Base-by-base conservation (phyloP, 2,888 invertebrate species). In the Gymnocheta viridis region DNA sequence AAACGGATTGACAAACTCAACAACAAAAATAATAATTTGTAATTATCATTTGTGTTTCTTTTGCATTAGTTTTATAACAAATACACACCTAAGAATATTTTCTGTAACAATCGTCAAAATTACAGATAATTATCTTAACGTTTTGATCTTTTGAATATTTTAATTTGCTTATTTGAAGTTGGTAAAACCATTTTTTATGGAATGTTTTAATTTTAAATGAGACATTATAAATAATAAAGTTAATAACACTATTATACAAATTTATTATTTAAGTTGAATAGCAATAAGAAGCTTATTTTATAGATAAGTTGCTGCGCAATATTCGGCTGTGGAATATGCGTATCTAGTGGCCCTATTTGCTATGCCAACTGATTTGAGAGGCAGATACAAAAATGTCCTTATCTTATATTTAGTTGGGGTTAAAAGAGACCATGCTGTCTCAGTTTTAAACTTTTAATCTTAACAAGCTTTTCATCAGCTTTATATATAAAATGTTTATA, bases 1-100 rank as follows among this genome's bases (percentile, higher is more conserved):
- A 83, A 85, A 82, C 69, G 77, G 62, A 74, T 86, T 84, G 84
- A 83, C 74, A 82, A 82, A 72, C 47, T 76, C 64, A 70, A 58
- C 69, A 49, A 27, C 51, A 22, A 73, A 69, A 54, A 70, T 74
- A 70, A 82, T 64, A 54, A 54, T 54, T 69, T 62, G 35, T 74
- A 81, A 81, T 81, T 81, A 62, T 67, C 47, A 54, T 47, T 60
- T 44, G 41, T 12, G 27, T 41, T 58, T 49, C 2, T 73, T 56
- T 29, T 66, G 27, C 35, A 51, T 54, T 19, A 35, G 49, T 29
- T 51, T 41, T n/a, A 38, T 3, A 38, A 56, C 47, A 62, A 74
- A 32, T 47, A 69, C 7, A 12, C 14, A 29, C 60, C 60, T 17
- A 27, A 35, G 19, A 41, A 22, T 58, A 54, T 58, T 79, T 51